phyloP scores from a whole-genome alignment of 2,113 vertebrate genomes.

The Lagopus muta region DNA sequence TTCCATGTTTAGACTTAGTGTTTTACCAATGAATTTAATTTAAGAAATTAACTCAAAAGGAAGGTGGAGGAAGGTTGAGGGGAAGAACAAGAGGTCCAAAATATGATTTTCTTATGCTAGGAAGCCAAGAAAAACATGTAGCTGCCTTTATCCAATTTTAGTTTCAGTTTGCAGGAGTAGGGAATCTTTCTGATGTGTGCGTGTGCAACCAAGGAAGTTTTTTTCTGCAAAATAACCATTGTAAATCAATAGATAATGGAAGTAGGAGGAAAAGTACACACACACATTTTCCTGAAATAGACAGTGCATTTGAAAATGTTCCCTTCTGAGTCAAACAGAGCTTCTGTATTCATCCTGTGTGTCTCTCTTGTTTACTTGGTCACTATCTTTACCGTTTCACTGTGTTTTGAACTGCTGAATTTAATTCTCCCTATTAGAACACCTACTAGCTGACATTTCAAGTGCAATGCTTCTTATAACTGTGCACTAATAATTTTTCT shows the following conservation, averaged over 20 bases:
- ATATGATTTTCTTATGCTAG: background rate
- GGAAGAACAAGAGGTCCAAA: background rate
- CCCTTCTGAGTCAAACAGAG: background rate
- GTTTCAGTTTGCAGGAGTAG: background rate
- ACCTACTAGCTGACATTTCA: slow-evolving; percentile 59
- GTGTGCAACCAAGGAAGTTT: background rate
- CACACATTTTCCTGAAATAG: background rate
- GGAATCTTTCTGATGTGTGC: background rate
- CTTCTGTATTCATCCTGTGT: background rate
- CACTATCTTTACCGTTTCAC: background rate
- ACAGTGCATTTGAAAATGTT: background rate
- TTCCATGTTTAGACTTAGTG: background rate
- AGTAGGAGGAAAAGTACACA: background rate
- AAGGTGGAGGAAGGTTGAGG: background rate
- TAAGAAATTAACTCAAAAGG: background rate
- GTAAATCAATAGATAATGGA: background rate
- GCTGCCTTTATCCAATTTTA: background rate
- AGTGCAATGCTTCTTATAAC: slow-evolving; percentile 61
- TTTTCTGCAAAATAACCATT: background rate
- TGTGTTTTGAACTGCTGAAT: background rate
- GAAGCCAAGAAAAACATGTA: background rate
- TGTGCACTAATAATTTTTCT: slow-evolving; percentile 70
- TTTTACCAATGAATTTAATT: too few relatives aligned
- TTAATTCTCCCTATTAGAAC: background rate
- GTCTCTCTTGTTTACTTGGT: background rate